Evolutionary conservation across 2,888 invertebrate genomes (phyloP).

Genomic region (Acanthosepion lycidas): DNA sequence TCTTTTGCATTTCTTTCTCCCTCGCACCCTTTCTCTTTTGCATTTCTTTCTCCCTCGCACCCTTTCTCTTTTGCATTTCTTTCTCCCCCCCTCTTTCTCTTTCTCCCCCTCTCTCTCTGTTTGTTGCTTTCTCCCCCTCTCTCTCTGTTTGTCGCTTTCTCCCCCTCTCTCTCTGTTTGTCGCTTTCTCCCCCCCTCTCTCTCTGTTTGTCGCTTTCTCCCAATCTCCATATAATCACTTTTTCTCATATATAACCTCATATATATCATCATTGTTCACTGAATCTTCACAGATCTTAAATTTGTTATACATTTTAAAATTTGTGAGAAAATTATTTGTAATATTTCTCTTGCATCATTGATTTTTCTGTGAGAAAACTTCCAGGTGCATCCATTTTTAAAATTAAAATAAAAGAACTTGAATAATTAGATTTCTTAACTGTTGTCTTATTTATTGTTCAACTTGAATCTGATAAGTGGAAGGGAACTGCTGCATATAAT

Average conservation of each 20-base stretch:
- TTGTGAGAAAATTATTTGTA: background rate
- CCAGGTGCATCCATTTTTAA: background rate
- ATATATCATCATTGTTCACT: background rate
- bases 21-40: background rate
- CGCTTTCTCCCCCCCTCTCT: background rate
- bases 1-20: background rate
- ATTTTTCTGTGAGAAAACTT: conserved; percentile 14
- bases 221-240: background rate
- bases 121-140: too few species aligned
- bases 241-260: background rate
- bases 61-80: background rate
- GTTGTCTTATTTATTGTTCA: background rate
- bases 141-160: too few species aligned
- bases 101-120: background rate
- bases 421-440: background rate
- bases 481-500: background rate
- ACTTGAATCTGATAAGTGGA: background rate
- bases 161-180: background rate
- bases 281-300: background rate
- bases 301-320: background rate
- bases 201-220: background rate
- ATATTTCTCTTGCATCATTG: background rate
- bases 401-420: background rate
- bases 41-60: background rate
- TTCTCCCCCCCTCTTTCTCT: background rate